A percentile compares a stretch with the other conserved stretches of the same genome.
phyloP scores from a whole-genome alignment of 2,888 invertebrate species.

The Papilio elwesi region DNA sequence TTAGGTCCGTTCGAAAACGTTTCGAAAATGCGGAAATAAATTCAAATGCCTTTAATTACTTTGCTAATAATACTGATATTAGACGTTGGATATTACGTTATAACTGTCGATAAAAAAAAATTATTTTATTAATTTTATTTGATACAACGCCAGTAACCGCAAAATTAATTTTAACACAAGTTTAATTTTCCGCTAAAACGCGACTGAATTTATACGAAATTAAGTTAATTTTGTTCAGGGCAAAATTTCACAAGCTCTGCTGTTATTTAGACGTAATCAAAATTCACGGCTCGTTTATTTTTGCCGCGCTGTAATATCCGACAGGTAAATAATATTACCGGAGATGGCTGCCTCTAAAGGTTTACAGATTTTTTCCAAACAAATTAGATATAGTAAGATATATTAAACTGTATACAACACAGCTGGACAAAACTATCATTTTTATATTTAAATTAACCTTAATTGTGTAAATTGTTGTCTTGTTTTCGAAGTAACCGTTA shows the following conservation, averaged over 20 bases:
- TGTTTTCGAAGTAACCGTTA: too few species aligned
- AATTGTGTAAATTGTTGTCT: too few species aligned
- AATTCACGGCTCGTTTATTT: slow-evolving; percentile 27
- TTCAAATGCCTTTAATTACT: too few species aligned
- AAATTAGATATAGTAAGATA: too few species aligned
- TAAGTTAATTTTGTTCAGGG: slow-evolving; percentile 18
- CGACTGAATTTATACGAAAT: slow-evolving; percentile 28
- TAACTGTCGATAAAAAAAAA: not conserved
- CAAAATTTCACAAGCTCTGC: slow-evolving; percentile 17
- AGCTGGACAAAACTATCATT: too few species aligned
- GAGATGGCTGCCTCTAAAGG: not conserved
- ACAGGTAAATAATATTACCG: not conserved
- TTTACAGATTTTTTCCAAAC: not conserved
- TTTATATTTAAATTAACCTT: too few species aligned
- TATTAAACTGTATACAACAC: too few species aligned
- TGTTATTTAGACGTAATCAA: slow-evolving; percentile 33
- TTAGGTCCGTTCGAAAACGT: too few species aligned
- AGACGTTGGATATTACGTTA: not conserved
- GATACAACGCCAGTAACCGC: slow-evolving; percentile 4
- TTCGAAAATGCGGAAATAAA: too few species aligned
- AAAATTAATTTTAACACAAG: slow-evolving; percentile 33
- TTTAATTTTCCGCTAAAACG: slow-evolving; percentile 25
- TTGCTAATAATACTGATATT: too few species aligned
- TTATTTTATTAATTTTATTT: not conserved
- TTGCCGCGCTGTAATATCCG: slow-evolving; percentile 6